A percentile compares a stretch with the other conserved stretches of the same genome.
Conservation (phyloP, 35 echinoderm and acorn worm genomes). For the Apostichopus japonicus region DNA sequence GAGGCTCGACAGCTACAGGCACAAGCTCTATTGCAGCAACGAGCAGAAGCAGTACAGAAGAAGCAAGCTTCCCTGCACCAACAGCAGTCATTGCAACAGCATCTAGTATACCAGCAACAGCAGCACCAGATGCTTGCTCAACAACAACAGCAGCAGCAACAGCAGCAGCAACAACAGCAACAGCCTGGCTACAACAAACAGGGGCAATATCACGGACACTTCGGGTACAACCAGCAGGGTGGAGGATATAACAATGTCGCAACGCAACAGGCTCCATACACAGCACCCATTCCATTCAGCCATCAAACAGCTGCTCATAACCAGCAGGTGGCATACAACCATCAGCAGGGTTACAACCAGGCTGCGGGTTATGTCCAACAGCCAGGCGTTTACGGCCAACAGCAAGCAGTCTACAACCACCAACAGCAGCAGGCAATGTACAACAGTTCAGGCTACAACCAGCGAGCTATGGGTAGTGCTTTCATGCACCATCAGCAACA, state of each 20-base stretch:
- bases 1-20: slow-evolving; percentile 56
- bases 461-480: slow-evolving; percentile 37
- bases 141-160: slow-evolving; percentile 25
- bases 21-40: slow-evolving; percentile 47
- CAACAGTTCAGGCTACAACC: neutral
- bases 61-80: slow-evolving; percentile 65
- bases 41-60: slow-evolving; percentile 65
- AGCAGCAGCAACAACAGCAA: neutral
- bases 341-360: slow-evolving; percentile 34
- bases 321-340: neutral
- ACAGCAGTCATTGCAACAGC: slow-evolving; percentile 54
- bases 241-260: slow-evolving; percentile 14
- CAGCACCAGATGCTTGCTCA: slow-evolving; percentile 38
- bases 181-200: slow-evolving; percentile 2
- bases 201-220: slow-evolving; percentile 12
- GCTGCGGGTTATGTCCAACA: neutral
- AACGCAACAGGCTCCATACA: neutral
- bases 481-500: slow-evolving; percentile 51
- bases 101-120: slow-evolving; percentile 42
- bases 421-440: slow-evolving; percentile 33
- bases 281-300: neutral
- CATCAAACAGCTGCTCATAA: neutral
- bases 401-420: slow-evolving; percentile 40
- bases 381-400: neutral
- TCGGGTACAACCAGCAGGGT: neutral